These are phyloP conservation scores for Diadumene lineata DNA, from an alignment of 92 coral and sea anemone genomes.

Conservation along the genomic window DNA sequence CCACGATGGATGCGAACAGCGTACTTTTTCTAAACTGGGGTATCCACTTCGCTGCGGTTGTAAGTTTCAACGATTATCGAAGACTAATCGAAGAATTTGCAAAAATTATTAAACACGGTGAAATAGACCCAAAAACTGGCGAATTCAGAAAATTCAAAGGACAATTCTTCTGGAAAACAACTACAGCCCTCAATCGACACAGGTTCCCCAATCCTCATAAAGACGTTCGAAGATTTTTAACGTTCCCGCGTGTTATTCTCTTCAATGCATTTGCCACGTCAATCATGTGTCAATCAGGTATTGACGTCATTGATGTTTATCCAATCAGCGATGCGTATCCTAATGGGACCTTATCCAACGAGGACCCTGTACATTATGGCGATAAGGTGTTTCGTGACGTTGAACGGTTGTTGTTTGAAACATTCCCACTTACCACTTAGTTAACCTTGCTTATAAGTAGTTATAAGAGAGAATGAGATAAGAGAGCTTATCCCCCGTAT, in stretches of 20 bases:
- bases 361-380: conserved; percentile 82
- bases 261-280: conserved; percentile 84
- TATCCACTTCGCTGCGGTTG: conserved; percentile 84
- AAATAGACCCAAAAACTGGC: conserved; percentile 23
- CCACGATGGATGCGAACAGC: conserved; percentile 73
- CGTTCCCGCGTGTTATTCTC: conserved; percentile 74
- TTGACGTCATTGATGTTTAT: conserved; percentile 85
- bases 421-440: conserved; percentile 45
- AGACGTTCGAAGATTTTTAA: conserved; percentile 89
- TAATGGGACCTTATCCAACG: conserved; percentile 69
- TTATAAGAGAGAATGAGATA: no score
- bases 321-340: conserved; percentile 87
- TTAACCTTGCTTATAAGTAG: no score
- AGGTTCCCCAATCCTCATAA: conserved; percentile 90
- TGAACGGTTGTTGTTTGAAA: conserved; percentile 47
- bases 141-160: conserved; percentile 56
- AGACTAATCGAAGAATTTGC: conserved; percentile 63
- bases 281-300: conserved; percentile 86
- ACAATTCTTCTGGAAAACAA: conserved; percentile 82
- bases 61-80: conserved; percentile 69
- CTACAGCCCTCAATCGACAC: conserved; percentile 84
- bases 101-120: conserved; percentile 35
- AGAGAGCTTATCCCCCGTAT: no score
- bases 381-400: conserved; percentile 68
- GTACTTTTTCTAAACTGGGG: conserved; percentile 90